phyloP scores from a whole-genome alignment of 1,140 invertebrate species.

The Diorhabda elongata region DNA sequence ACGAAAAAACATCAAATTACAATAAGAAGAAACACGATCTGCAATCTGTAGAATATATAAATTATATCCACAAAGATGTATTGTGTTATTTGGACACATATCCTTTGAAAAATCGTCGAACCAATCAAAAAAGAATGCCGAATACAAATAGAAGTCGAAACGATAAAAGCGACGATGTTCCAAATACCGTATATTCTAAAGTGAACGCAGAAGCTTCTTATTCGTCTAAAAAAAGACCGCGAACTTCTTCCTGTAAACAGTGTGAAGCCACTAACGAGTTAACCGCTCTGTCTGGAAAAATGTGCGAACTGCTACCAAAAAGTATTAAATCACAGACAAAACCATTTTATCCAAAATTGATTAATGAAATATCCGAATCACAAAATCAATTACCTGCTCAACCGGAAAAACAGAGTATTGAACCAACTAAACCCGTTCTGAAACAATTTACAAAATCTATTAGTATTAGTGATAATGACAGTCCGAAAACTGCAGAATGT shows the following conservation, averaged over 20 bases:
- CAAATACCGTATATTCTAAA: conserved; percentile 4
- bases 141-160: conserved; percentile 4
- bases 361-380: too few species aligned
- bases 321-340: neutral
- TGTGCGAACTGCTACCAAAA: neutral
- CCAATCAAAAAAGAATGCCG: neutral
- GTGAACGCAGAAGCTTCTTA: conserved; percentile 7
- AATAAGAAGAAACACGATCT: conserved; percentile 25
- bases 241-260: neutral
- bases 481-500: too few species aligned
- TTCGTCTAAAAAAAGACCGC: neutral
- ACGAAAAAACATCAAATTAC: neutral
- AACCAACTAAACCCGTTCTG: too few species aligned
- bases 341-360: neutral
- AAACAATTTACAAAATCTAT: too few species aligned
- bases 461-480: too few species aligned
- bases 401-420: neutral
- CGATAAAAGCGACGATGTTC: neutral
- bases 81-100: conserved; percentile 24
- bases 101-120: conserved; percentile 17
- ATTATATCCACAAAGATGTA: conserved; percentile 26
- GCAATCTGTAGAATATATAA: conserved; percentile 25
- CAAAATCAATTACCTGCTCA: neutral
- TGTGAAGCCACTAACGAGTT: neutral
- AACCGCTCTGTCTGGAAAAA: neutral